Evolutionary conservation across 2,113 vertebrate genomes (phyloP).

Genomic region (Chlorodrepanis virens): DNA sequence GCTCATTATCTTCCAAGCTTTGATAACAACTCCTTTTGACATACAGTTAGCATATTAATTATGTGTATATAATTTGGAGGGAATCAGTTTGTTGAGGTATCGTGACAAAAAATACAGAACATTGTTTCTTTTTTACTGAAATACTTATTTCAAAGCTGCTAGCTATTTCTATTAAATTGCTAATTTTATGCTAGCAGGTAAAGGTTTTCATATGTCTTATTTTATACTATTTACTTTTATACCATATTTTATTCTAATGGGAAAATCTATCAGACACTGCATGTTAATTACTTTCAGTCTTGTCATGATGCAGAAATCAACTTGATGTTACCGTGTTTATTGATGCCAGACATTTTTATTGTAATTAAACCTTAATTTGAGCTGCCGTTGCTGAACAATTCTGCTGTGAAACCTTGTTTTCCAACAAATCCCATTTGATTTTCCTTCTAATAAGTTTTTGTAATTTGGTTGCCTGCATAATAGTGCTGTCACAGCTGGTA

Average conservation of each 20-base stretch:
- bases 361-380: background rate
- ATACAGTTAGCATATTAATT: background rate
- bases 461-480: background rate
- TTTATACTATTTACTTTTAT: background rate
- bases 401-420: constrained; percentile 13
- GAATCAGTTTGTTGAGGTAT: background rate
- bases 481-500: background rate
- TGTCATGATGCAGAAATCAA: background rate
- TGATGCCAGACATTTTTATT: background rate
- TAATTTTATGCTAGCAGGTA: background rate
- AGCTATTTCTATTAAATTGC: background rate
- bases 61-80: background rate
- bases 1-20: background rate
- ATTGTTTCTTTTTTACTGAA: background rate
- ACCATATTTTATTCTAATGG: background rate
- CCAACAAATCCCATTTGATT: background rate
- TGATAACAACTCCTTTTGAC: background rate
- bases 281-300: background rate
- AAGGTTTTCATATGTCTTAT: background rate
- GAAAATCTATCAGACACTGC: background rate
- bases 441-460: background rate
- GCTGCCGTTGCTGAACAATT: background rate
- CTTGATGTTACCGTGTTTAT: background rate
- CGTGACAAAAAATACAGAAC: background rate
- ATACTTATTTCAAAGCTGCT: background rate